Base-by-base conservation (phyloP, 2,113 vertebrate genomes). In the Sander lucioperca region DNA sequence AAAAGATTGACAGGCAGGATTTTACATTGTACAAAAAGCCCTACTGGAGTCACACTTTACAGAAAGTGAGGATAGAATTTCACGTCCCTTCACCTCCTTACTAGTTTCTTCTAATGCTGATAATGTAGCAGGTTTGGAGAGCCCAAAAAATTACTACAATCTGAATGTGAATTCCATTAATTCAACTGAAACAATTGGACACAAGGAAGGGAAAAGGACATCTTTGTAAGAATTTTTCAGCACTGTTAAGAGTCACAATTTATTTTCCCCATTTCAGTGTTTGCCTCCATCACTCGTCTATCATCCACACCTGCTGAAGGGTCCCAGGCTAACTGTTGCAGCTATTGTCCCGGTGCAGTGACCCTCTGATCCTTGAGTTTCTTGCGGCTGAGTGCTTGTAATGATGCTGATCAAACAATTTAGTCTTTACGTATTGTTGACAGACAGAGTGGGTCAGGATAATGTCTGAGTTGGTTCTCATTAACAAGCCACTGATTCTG, bases 331-430 rank as follows among this genome's bases (percentile, higher is more conserved):
- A 63, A 39, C 13, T 21, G 43, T 6, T 58, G 70, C 63, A 43
- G 36, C 58, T 54, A 9, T 43, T 69, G 27, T 47, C 2, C 4
- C 18, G 6, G 1, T 47, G 23, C 27, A 50, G 11, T 79, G 63
- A 73, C 56, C 80, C n/a, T 36, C 8, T 79, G 72, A 80, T 64
- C 78, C 8, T 54, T 56, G 25, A 56, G 33, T 23, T 74, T 15
- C 18, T 73, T 25, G 3, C 4, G 11, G 5, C 66, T 45, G 36
- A 73, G 21, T 16, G 66, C 27, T 62, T 54, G 18, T 30, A 45
- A 45, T 6, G 25, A 53, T 2, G 5, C 21, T 3, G 15, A 74
- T 67, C 14, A 62, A n/a, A 67, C 4, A 61, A 30, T n/a, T 16
- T 5, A 54, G 74, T 10, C 7, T 39, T 48, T 14, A 57, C 45